Evolutionary conservation across 2,113 vertebrate genomes (phyloP).

Genomic region (Balaenoptera acutorostrata): DNA sequence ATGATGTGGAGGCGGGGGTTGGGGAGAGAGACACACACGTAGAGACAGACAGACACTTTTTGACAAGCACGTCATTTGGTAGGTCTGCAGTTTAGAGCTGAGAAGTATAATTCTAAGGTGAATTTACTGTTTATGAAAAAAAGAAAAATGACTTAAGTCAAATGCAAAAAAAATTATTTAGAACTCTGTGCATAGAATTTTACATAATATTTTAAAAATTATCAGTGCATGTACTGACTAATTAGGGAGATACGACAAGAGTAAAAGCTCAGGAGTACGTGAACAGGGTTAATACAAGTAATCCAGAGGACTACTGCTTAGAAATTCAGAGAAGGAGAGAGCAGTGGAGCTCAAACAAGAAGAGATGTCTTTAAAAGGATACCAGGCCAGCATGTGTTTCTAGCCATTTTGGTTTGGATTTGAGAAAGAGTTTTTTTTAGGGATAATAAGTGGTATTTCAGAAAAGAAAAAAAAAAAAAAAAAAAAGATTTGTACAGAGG

Average conservation of each 20-base stretch:
- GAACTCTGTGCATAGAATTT: neutral
- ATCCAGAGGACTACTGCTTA: neutral
- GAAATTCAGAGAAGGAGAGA: neutral
- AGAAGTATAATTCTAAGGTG: neutral
- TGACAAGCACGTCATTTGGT: neutral
- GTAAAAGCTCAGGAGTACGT: neutral
- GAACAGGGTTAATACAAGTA: neutral
- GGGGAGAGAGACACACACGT: neutral
- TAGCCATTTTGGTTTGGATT: neutral
- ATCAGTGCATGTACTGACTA: neutral
- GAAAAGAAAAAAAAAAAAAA: neutral
- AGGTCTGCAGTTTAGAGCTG: neutral
- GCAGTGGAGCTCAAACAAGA: neutral
- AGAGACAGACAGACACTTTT: neutral
- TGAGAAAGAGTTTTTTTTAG: neutral
- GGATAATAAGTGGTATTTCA: neutral
- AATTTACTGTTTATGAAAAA: neutral
- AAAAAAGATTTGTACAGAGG: neutral
- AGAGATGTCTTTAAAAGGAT: neutral
- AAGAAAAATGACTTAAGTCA: neutral
- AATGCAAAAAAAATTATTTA: neutral
- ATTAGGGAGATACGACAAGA: neutral
- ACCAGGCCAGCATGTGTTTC: neutral
- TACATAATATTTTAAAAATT: neutral
- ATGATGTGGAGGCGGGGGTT: fast-evolving